Conservation (phyloP, 1,140 invertebrate genomes). For the Penaeus chinensis region DNA sequence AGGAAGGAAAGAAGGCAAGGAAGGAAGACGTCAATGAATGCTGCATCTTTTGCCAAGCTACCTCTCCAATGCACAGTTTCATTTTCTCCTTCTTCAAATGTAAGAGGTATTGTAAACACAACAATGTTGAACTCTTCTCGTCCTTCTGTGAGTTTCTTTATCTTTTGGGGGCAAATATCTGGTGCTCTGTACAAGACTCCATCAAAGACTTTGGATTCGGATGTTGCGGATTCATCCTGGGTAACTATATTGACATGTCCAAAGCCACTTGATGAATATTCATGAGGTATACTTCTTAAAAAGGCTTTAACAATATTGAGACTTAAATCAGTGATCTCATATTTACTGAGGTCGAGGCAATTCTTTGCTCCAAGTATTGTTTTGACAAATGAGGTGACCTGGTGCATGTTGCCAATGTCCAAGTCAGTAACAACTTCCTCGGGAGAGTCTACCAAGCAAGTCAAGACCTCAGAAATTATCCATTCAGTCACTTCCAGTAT, state of each 20-base stretch:
- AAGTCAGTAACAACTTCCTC: slow-evolving; percentile 47
- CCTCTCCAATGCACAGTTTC: slow-evolving; percentile 39
- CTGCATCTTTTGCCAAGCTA: slow-evolving; percentile 34
- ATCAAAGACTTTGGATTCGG: slow-evolving; percentile 30
- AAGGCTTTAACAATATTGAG: slow-evolving; percentile 48
- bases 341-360: slow-evolving; percentile 7
- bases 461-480: slow-evolving; percentile 39
- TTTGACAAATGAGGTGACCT: slow-evolving; percentile 50
- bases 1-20: slow-evolving; percentile 20
- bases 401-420: slow-evolving; percentile 51
- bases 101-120: slow-evolving; percentile 39
- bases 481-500: slow-evolving; percentile 30
- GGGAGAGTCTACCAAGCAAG: slow-evolving; percentile 25
- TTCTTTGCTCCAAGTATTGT: slow-evolving; percentile 47
- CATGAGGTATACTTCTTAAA: slow-evolving; percentile 45
- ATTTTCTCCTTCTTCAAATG: slow-evolving; percentile 16
- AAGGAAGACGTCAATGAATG: slow-evolving; percentile 20
- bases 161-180: slow-evolving; percentile 20
- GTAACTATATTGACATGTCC: slow-evolving; percentile 37
- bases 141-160: slow-evolving; percentile 6
- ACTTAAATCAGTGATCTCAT: slow-evolving; percentile 30
- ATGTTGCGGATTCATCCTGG: slow-evolving; percentile 27
- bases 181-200: slow-evolving; percentile 45
- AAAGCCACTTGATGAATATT: slow-evolving; percentile 38
- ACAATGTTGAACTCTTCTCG: slow-evolving; percentile 21